Base-by-base conservation (phyloP, 2,888 invertebrate species). In the Endotricha flammealis region DNA sequence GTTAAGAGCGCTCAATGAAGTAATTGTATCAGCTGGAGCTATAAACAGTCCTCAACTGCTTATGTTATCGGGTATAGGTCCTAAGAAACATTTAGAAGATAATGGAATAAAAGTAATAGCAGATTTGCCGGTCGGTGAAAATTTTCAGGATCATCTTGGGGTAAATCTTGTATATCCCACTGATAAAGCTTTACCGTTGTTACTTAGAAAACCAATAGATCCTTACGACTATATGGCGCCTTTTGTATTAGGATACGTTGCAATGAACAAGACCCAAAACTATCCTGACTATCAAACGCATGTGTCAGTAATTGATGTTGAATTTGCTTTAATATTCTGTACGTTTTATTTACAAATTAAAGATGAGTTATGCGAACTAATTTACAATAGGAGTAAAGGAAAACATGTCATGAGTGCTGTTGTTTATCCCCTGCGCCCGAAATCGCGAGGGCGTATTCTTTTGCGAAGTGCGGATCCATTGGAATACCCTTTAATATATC, bases 11-110 rank as follows among this genome's bases (percentile, higher is more conserved):
- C 13, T 14, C 10, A 9, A 11, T 4, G 35, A 35, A 29, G 53
- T 74, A 0, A 60, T 74, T n/a, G 3, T 72, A 10, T 58, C 63
- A 2, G 66, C 62, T 4, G 73, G 71, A 14, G 50, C 62, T 6
- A 38, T 72, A 5, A 68, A 69, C 11, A 46, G 59, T 4, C 61
- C 73, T 0, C 54, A 67, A 31, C 40, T 72, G 1, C 45, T 69
- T 0, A 64, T 71, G 68, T 43, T 68, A 1, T 70, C 72, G 0
- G 72, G 70, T 8, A 58, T 71, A 1, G 69, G 70, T 1, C 70
- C 69, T 2, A 53, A 16, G 16, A 3, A 16, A 16, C 16, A 16
- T 16, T 16, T 16, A 6, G 16, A 16, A 16, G 4, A 16, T 16
- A 16, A 4, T 3, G 16, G 16, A 4, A 16, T 16, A 3, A 16